phyloP scores from a whole-genome alignment of 2,797 vertebrate species.

The Xenopus petersii region DNA sequence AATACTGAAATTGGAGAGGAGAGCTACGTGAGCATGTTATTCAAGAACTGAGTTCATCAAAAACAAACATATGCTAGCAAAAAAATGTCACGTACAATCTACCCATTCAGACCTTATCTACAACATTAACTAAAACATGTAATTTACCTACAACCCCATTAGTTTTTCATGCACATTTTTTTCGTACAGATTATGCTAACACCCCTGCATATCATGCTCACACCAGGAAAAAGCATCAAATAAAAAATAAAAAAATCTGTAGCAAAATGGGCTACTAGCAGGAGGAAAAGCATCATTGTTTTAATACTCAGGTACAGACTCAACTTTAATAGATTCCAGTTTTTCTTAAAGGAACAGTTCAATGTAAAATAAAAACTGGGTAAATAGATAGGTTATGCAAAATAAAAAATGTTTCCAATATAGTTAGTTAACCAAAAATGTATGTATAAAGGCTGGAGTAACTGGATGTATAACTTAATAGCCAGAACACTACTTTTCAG shows the following conservation, averaged over 20 bases:
- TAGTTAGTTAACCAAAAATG: too few species aligned
- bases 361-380: too few species aligned
- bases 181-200: slow-evolving; percentile 73
- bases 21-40: slow-evolving; percentile 61
- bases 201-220: slow-evolving; percentile 89
- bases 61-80: slow-evolving; percentile 39
- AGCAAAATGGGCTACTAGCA: too few species aligned
- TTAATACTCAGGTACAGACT: too few species aligned
- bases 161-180: slow-evolving; percentile 84
- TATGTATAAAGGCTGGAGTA: too few species aligned
- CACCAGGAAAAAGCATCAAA: slow-evolving; percentile 73
- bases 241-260: not conserved
- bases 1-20: slow-evolving; percentile 92
- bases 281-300: too few species aligned
- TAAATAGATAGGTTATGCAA: too few species aligned
- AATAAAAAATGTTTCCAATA: too few species aligned
- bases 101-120: slow-evolving; percentile 63
- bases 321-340: too few species aligned
- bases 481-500: too few species aligned
- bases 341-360: too few species aligned
- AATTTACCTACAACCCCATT: slow-evolving; percentile 71
- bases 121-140: slow-evolving; percentile 63
- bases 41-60: slow-evolving; percentile 27
- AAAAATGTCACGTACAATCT: slow-evolving; percentile 68
- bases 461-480: too few species aligned